phyloP scores from a whole-genome alignment of 2,888 invertebrate genomes.

The Malthinus flaveolus region DNA sequence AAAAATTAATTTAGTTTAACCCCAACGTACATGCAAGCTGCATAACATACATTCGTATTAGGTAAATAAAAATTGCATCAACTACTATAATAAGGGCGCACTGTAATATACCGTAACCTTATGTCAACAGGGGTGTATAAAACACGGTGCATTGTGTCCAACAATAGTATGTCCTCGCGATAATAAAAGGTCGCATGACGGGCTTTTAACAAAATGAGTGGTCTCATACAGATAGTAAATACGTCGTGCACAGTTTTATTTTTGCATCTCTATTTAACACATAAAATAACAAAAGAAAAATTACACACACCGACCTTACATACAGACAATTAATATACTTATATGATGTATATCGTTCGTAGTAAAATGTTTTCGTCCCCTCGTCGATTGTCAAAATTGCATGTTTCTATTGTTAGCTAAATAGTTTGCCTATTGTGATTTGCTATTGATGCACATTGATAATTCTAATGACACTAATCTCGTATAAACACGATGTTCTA shows the following conservation, averaged over 20 bases:
- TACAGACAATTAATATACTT: slow-evolving; percentile 25
- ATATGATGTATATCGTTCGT: slow-evolving; percentile 25
- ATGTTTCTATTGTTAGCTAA: slow-evolving; percentile 28
- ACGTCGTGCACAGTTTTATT: slow-evolving; percentile 15
- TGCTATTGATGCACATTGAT: slow-evolving; percentile 5
- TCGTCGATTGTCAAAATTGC: slow-evolving; percentile 34
- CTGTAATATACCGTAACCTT: slow-evolving; percentile 45
- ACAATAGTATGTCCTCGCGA: slow-evolving; percentile 44
- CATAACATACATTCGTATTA: slow-evolving; percentile 8
- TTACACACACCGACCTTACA: not conserved
- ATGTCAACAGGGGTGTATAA: slow-evolving; percentile 48
- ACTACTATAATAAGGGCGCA: slow-evolving; percentile 25
- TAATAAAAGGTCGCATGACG: slow-evolving; percentile 44
- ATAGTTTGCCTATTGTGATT: slow-evolving; percentile 26
- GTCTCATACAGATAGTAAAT: slow-evolving; percentile 24
- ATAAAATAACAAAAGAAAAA: slow-evolving; percentile 9
- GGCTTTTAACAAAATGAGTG: slow-evolving; percentile 47
- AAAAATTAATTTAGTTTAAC: slow-evolving; percentile 5
- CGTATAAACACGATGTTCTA: not conserved
- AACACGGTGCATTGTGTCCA: slow-evolving; percentile 43
- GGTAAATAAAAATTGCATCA: slow-evolving; percentile 29
- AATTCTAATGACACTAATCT: not conserved
- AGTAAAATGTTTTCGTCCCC: slow-evolving; percentile 25
- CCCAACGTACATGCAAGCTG: slow-evolving; percentile 12
- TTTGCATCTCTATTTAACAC: slow-evolving; percentile 5